Conservation (phyloP, 2,888 invertebrate genomes). For the Malthinus seriepunctatus region DNA sequence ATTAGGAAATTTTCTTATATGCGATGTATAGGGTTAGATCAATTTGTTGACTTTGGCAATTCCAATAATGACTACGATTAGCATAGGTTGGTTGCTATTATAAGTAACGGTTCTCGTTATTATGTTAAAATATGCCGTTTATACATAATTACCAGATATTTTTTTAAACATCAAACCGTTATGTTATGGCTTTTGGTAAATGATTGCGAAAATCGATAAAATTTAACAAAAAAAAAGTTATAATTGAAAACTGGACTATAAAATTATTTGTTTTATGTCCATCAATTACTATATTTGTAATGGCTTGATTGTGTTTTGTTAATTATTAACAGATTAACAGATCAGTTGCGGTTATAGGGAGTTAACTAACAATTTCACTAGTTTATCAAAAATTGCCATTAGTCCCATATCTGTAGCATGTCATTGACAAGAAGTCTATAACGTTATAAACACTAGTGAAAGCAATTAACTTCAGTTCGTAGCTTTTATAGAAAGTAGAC, state of each 20-base stretch:
- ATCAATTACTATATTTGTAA: not conserved
- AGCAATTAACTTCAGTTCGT: not conserved
- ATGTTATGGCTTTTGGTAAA: not conserved
- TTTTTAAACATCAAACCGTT: conserved; percentile 7
- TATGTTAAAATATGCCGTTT: conserved; percentile 24
- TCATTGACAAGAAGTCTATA: too few relatives aligned
- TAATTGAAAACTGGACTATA: too few relatives aligned
- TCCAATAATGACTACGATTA: conserved; percentile 30
- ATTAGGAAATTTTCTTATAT: not conserved
- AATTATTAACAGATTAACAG: not conserved
- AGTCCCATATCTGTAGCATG: too few relatives aligned
- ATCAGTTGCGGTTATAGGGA: too few relatives aligned
- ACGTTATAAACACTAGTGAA: not conserved
- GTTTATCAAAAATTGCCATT: too few relatives aligned
- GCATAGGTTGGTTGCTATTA: conserved; percentile 19
- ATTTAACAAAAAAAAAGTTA: too few relatives aligned
- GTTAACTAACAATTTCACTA: too few relatives aligned
- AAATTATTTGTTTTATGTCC: not conserved
- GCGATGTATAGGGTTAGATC: conserved; percentile 5
- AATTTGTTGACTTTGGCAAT: conserved; percentile 16
- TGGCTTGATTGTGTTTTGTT: not conserved
- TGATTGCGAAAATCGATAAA: not conserved
- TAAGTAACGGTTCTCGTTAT: conserved; percentile 27
- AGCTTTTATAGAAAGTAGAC: not conserved
- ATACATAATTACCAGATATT: conserved; percentile 24